A percentile compares a stretch with the other conserved stretches of the same genome.
Conservation (phyloP, 2,113 vertebrate genomes). For the Ammodytes dubius region DNA sequence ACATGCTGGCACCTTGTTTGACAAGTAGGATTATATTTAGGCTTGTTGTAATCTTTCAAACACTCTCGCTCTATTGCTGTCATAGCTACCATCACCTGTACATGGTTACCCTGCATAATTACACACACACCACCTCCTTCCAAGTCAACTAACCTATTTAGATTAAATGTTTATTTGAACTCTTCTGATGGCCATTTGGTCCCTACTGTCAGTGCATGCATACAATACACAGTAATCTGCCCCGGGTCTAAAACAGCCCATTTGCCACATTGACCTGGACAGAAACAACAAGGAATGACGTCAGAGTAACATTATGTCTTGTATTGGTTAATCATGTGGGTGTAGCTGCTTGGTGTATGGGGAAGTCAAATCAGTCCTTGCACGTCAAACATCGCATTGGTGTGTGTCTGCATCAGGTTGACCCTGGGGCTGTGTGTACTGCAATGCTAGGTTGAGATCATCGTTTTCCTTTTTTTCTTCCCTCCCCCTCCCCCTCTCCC, state of each 20-base stretch:
- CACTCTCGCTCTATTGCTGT: neutral
- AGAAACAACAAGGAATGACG: neutral
- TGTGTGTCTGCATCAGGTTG: slow-evolving; percentile 23
- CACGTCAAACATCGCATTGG: slow-evolving; percentile 7
- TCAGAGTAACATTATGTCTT: slow-evolving; percentile 7
- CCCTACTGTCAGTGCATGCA: neutral
- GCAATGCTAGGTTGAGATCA: slow-evolving; percentile 24
- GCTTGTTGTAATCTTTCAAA: neutral
- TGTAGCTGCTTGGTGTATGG: neutral
- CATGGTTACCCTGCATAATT: neutral
- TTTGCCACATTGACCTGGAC: neutral
- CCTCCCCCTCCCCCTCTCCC: neutral
- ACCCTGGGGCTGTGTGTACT: slow-evolving; percentile 21
- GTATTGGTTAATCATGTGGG: neutral
- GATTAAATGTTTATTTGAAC: slow-evolving; percentile 40
- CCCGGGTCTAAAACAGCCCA: neutral
- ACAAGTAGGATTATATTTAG: neutral
- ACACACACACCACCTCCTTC: slow-evolving; percentile 3
- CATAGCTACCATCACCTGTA: neutral
- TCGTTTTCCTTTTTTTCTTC: neutral
- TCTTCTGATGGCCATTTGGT: slow-evolving; percentile 10
- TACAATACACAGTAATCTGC: neutral
- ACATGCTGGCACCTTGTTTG: neutral
- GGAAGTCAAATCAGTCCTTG: neutral
- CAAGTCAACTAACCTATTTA: slow-evolving; percentile 51